Base-by-base conservation (phyloP, 2,113 vertebrate species). In the Oriolus oriolus region DNA sequence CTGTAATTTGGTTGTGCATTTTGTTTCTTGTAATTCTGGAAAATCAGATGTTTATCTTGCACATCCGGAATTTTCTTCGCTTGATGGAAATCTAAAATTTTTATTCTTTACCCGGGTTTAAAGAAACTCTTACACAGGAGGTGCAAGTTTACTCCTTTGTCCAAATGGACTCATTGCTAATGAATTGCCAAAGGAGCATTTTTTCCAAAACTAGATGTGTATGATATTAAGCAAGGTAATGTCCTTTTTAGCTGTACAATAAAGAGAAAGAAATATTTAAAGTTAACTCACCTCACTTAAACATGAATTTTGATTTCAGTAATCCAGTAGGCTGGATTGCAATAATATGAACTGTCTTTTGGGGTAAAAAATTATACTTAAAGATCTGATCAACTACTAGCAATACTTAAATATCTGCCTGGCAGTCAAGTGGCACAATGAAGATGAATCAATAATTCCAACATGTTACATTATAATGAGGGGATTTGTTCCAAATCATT, bases 151-250 rank as follows among this genome's bases (percentile, higher is more conserved):
- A 90, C 49, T 89, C 60, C 92, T 88, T 89, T 85, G 86, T 87
- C 70, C 69, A 11, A 90, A 63, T 60, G 39, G 11, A 74, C 89
- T 88, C 16, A 15, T 49, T 84, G 71, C 56, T 95, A 37, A 93
- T 87, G 68, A 93, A 82, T 95, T 97, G 97, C 96, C 97, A 98
- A 97, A 95, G 90, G 89, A 92, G 64, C 94, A 53, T 94, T 54
- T 97, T 91, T 74, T 63, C 75, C 82, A 80, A 66, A 94, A 68
- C 0, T 2, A 57, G 45, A n/a, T 94, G 30, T 75, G 16, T 77
- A 16, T 81, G 60, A 39, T 89, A n/a, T 2, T 90, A 70, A 90
- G 52, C 54, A 83, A 80, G 31, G 42, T 83, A 59, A 53, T 74
- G 37, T 56, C 60, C 41, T 81, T 65, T 94, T 84, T 71, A 93